Conservation (phyloP, 1,140 invertebrate genomes). For the Neodiprion virginianus region DNA sequence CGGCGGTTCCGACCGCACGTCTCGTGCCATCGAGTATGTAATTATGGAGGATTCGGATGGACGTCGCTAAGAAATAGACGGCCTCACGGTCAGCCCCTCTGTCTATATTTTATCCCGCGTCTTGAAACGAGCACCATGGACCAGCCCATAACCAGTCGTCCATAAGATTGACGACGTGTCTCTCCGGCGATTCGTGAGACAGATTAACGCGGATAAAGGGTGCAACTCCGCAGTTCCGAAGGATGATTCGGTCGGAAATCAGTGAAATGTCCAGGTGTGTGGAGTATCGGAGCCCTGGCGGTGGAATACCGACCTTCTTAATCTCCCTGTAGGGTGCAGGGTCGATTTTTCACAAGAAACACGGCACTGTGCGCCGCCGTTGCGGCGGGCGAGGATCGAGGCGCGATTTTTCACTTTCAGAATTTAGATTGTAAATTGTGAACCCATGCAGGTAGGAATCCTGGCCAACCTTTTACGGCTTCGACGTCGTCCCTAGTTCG, state of each 20-base stretch:
- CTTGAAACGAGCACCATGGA: neutral
- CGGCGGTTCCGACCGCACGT: neutral
- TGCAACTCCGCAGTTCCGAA: neutral
- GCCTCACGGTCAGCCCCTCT: neutral
- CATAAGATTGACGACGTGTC: neutral
- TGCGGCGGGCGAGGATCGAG: too few relatives aligned
- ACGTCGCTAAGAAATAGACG: constrained; percentile 7
- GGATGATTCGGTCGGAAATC: neutral
- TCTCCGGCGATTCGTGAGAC: neutral
- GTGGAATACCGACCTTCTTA: too few relatives aligned
- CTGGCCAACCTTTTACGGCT: too few relatives aligned
- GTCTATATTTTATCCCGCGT: constrained; percentile 1
- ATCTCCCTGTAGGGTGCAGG: too few relatives aligned
- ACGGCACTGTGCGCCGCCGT: too few relatives aligned
- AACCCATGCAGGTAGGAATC: too few relatives aligned
- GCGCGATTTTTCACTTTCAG: too few relatives aligned
- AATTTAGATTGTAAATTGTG: too few relatives aligned
- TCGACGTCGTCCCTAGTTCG: too few relatives aligned
- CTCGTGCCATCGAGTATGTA: neutral
- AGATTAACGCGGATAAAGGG: neutral
- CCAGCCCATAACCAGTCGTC: neutral
- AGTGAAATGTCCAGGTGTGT: neutral
- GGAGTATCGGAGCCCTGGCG: too few relatives aligned
- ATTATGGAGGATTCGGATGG: constrained; percentile 4
- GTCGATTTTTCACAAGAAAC: too few relatives aligned